Conservation (phyloP, 2,888 invertebrate genomes). For the Serrognathus titanus region DNA sequence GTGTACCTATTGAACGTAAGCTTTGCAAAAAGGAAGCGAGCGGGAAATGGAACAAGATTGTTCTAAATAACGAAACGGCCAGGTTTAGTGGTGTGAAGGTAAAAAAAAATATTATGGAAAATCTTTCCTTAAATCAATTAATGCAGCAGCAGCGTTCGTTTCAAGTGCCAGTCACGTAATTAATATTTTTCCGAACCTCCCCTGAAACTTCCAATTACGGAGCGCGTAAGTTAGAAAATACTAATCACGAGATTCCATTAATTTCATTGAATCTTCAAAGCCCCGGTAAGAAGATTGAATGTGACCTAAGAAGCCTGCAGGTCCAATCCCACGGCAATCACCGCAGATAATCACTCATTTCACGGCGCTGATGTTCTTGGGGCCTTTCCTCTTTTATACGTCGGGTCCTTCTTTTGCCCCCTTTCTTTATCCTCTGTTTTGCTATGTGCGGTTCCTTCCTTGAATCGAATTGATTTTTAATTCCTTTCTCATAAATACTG, state of each 20-base stretch:
- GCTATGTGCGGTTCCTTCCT: not conserved
- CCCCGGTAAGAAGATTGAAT: not conserved
- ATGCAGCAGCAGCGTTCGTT: no score
- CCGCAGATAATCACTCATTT: constrained; percentile 27
- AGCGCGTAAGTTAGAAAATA: not conserved
- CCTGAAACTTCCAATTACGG: not conserved
- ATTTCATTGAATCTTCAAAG: constrained; percentile 8
- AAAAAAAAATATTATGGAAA: no score
- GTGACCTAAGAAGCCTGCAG: constrained; percentile 15
- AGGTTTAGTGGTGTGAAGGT: no score
- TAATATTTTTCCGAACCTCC: no score
- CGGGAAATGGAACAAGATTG: no score
- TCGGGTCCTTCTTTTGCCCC: constrained; percentile 12
- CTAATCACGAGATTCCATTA: constrained; percentile 4
- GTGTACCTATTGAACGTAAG: no score
- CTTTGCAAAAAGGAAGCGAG: no score
- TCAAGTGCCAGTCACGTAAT: no score
- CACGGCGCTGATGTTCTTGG: constrained; percentile 24
- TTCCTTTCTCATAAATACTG: no score
- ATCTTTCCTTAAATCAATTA: no score
- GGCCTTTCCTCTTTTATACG: constrained; percentile 18
- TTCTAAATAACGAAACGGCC: no score
- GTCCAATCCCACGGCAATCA: constrained; percentile 25
- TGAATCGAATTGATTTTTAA: no score
- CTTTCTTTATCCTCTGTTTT: constrained; percentile 17